A percentile compares a stretch with the other conserved stretches of the same genome.
These are phyloP conservation scores for Rhyacichthys aspro DNA, from an alignment of 2,797 vertebrate species.

Conservation along the genomic window DNA sequence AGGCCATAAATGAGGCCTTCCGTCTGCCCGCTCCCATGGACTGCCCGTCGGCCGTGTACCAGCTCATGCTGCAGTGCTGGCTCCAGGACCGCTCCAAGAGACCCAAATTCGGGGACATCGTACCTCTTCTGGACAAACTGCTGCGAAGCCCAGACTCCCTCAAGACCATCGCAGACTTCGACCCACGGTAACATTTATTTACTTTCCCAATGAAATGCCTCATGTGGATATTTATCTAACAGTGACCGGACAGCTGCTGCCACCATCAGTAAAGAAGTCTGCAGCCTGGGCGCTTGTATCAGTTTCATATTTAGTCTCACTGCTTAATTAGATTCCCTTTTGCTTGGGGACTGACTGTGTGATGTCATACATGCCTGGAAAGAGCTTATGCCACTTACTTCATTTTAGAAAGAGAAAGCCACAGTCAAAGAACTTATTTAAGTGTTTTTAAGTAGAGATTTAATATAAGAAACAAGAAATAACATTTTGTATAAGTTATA, in stretches of 20 bases:
- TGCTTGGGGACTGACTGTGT: neutral
- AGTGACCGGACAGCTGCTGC: neutral
- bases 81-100: slow-evolving; percentile 91
- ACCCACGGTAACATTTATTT: slow-evolving; percentile 86
- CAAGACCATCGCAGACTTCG: slow-evolving; percentile 93
- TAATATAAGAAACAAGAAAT: too few species aligned
- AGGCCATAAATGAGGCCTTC: slow-evolving; percentile 96
- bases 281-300: slow-evolving; percentile 9
- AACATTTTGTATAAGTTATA: too few species aligned
- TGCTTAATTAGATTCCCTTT: slow-evolving; percentile 4
- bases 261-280: slow-evolving; percentile 11
- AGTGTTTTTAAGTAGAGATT: too few species aligned
- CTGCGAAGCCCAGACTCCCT: slow-evolving; percentile 93
- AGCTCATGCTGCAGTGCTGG: slow-evolving; percentile 98
- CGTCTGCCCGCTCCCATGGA: slow-evolving; percentile 94
- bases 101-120: slow-evolving; percentile 91
- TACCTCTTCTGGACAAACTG: slow-evolving; percentile 95
- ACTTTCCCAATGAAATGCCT: neutral
- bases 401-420: neutral
- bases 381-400: neutral
- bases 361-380: neutral
- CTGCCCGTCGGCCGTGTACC: slow-evolving; percentile 95
- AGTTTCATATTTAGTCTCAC: slow-evolving; percentile 8
- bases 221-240: slow-evolving; percentile 19
- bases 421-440: neutral